phyloP scores from a whole-genome alignment of 2,888 invertebrate species.

The Lasioglossum villosulum region DNA sequence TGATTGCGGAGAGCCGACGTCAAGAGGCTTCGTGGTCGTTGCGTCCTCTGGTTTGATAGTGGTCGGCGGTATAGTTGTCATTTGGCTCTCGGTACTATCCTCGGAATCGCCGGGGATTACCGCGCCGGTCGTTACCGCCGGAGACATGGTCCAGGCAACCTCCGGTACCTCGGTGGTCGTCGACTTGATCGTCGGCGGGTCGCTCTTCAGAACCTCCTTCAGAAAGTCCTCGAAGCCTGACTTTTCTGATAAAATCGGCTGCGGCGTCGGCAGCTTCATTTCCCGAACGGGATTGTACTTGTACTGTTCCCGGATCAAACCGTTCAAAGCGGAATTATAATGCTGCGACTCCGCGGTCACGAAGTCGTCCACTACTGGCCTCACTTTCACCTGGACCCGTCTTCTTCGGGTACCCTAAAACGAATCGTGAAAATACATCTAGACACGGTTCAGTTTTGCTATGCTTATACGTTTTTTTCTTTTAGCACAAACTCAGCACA shows the following conservation, averaged over 20 bases:
- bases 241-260: conserved; percentile 50
- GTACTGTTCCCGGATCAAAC: conserved; percentile 71
- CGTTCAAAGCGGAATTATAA: conserved; percentile 85
- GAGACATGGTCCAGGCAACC: conserved; percentile 63
- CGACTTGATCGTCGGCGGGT: conserved; percentile 44
- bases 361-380: conserved; percentile 89
- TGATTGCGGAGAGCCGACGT: background rate
- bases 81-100: conserved; percentile 41
- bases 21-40: conserved; percentile 81
- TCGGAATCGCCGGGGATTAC: conserved; percentile 33
- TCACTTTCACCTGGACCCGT: conserved; percentile 91
- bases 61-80: conserved; percentile 77
- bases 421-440: background rate
- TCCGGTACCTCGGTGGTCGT: conserved; percentile 66
- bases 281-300: conserved; percentile 62
- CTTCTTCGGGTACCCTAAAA: conserved; percentile 85
- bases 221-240: conserved; percentile 73
- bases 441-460: too few species aligned
- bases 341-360: conserved; percentile 93
- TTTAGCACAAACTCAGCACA: too few species aligned
- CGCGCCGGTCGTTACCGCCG: conserved; percentile 52
- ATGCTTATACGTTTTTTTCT: too few species aligned
- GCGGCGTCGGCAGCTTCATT: conserved; percentile 28
- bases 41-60: conserved; percentile 32
- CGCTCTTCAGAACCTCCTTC: conserved; percentile 73